Base-by-base conservation (phyloP, 2,797 vertebrate species). In the Hirundo rustica region DNA sequence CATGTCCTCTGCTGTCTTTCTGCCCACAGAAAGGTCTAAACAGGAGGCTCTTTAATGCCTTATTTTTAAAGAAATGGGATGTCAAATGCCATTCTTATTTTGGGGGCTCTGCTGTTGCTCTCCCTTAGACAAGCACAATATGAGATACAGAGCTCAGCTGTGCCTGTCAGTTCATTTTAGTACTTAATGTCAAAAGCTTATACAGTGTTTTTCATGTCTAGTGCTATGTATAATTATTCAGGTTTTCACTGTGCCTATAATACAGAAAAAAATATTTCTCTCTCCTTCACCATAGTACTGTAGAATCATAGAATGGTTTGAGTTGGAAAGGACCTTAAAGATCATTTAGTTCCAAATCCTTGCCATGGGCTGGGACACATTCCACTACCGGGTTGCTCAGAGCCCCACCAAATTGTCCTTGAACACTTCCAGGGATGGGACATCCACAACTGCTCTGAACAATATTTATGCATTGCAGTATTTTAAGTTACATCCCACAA, bases 321-420 rank as follows among this genome's bases (percentile, higher is more conserved):
- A 4, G 5, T 32, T 66, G 27, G 18, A 90, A 7, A 9, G 2
- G 7, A 32, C 19, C 2, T 48, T 25, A 40, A 45, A 40, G 14
- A 45, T 13, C 10, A n/a, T 21, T 27, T 40, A 3, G 4, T 42
- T 72, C 38, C 38, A 38, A 38, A 38, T 38, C 13, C 27, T 36
- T 42, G 21, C 21, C 17, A 10, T 9, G 15, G 38, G 5, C 4
- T 25, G 26, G 4, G 26, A 10, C 66, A 53, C 0, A 0, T 58
- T 72, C 15, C 18, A 25, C 9, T 54, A 5, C 6, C 6, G 8
- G 15, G 2, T 9, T 53, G 17, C 30, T 77, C 26, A 78, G 60
- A 47, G 21, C 9, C 40, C 9, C 9, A 12, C 18, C 14, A 32
- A 5, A 21, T 3, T 25, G 16, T 2, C 40, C 26, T 60, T 48